Base-by-base conservation (phyloP, 2,797 vertebrate species). In the Amblyraja radiata region DNA sequence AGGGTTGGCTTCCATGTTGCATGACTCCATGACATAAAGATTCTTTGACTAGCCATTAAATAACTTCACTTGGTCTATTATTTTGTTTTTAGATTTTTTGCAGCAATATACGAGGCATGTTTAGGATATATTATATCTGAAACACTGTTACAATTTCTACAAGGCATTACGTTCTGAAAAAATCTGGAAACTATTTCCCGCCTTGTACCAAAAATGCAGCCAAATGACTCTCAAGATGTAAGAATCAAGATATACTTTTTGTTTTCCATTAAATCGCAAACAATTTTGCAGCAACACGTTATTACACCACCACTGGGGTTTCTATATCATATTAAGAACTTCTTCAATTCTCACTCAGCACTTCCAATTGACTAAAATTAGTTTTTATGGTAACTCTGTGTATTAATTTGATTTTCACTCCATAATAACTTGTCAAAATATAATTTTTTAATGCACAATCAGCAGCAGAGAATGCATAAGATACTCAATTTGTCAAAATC, bases 381-480 rank as follows among this genome's bases (percentile, higher is more conserved):
- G 74, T 14, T 92, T 92, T 90, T 76, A 74, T 76, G 18, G 39
- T 46, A 76, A 58, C 71, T 46, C 25, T n/a, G 39, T 23, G 54
- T 74, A 74, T 23, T 84, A 92, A 76, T 76, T 91, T 58, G 71
- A 92, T 92, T 92, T 46, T 46, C 90, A 25, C 23, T 92, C n/a
- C 90, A 92, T 76, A 92, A 74, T 92, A 92, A 74, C 71, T 92
- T 76, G 90, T 92, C 71, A 76, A 92, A 92, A 76, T 46, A 76
- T 76, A 92, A 92, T 92, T 91, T 71, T 39, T 54, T 28, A 39
- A 76, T 92, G 71, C 68, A 73, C 71, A 92, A 46, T 74, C 71
- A 73, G 68, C 71, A 92, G 21, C 46, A 76, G 84, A 92, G 28
- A 92, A 76, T 92, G 39, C 71, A 76, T 11, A 76, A 92, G 6